Evolutionary conservation across 1,140 invertebrate species (phyloP).

Genomic region (Monochamus saltuarius): DNA sequence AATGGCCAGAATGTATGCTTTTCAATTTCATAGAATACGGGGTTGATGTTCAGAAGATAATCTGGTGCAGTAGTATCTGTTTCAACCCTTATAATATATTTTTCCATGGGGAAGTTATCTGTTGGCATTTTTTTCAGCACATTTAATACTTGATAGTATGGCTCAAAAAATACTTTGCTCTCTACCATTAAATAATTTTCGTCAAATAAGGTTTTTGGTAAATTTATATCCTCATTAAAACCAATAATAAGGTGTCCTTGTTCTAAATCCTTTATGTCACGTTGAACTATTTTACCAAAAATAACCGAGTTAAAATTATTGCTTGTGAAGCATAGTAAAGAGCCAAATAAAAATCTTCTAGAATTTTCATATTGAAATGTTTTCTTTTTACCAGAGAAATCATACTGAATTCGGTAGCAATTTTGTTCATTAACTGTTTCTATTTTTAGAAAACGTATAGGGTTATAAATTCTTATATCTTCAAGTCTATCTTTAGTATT

Average conservation of each 20-base stretch:
- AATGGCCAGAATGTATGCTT: conserved; percentile 16
- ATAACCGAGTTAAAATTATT: conserved; percentile 68
- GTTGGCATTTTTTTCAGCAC: conserved; percentile 59
- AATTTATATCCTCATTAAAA: conserved; percentile 47
- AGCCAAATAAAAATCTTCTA: conserved; percentile 69
- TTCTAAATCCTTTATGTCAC: conserved; percentile 52
- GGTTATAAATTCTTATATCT: conserved; percentile 43
- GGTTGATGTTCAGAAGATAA: conserved; percentile 30
- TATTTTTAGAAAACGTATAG: conserved; percentile 28
- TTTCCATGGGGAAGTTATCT: conserved; percentile 62
- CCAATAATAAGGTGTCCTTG: conserved; percentile 57
- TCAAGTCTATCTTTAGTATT: conserved; percentile 26
- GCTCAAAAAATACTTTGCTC: conserved; percentile 68
- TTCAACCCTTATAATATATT: conserved; percentile 57
- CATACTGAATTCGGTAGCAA: conserved; percentile 34
- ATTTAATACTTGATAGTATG: conserved; percentile 62
- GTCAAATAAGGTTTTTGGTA: conserved; percentile 23
- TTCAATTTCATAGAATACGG: conserved; percentile 25
- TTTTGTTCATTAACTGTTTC: conserved; percentile 33
- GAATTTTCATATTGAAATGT: conserved; percentile 48
- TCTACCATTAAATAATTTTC: conserved; percentile 62
- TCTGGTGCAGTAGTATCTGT: conserved; percentile 25
- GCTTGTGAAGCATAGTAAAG: conserved; percentile 68
- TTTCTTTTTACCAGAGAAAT: conserved; percentile 29
- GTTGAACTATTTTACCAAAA: conserved; percentile 65